These are phyloP conservation scores for Ceratina calcarata DNA, from an alignment of 1,140 invertebrate species.

Conservation along the genomic window DNA sequence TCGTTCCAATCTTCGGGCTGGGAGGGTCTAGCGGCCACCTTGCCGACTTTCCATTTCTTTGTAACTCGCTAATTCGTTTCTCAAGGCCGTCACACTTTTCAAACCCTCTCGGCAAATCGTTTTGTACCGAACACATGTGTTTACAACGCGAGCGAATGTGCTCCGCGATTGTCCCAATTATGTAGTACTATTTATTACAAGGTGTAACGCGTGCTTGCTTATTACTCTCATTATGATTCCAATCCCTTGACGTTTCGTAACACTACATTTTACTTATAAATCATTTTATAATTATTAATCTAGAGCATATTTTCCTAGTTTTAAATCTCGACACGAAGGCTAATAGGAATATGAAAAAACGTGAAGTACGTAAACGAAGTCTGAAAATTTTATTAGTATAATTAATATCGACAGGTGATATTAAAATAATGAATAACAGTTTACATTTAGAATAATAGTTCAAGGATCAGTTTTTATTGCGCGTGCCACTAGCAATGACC, in stretches of 20 bases:
- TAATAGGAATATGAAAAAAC: too few relatives aligned
- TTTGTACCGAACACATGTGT: background rate
- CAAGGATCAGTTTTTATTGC: background rate
- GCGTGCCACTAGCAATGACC: background rate
- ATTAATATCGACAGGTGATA: too few relatives aligned
- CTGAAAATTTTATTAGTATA: too few relatives aligned
- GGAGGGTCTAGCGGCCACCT: slow-evolving; percentile 40
- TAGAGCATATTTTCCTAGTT: too few relatives aligned
- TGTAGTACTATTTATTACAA: background rate
- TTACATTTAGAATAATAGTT: background rate
- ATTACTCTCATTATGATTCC: background rate
- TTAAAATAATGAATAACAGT: background rate
- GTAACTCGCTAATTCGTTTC: slow-evolving; percentile 47
- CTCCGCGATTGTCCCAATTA: background rate
- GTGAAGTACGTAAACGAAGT: too few relatives aligned
- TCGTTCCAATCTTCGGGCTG: slow-evolving; percentile 3
- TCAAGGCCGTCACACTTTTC: slow-evolving; percentile 59
- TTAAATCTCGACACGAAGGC: too few relatives aligned
- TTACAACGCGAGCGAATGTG: background rate
- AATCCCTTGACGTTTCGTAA: background rate
- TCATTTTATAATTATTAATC: too few relatives aligned
- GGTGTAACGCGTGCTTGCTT: too few relatives aligned
- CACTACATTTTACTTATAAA: too few relatives aligned
- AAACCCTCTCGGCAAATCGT: slow-evolving; percentile 7
- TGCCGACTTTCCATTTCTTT: slow-evolving; percentile 57